Conservation (phyloP, 1,140 invertebrate species). For the Panulirus ornatus region DNA sequence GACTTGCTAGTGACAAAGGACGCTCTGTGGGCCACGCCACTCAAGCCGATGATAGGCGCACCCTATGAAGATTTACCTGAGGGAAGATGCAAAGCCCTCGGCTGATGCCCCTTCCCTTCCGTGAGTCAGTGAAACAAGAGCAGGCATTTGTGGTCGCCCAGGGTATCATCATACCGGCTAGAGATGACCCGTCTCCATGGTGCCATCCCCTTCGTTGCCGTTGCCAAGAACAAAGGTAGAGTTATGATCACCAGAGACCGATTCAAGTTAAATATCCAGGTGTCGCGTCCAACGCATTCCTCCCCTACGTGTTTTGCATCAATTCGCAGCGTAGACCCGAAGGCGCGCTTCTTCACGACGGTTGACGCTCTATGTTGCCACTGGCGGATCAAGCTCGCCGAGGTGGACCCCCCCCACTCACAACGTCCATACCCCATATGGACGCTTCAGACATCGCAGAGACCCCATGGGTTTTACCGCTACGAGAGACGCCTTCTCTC, state of each 20-base stretch:
- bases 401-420: constrained; percentile 30
- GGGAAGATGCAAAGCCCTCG: too few relatives aligned
- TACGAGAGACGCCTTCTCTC: too few relatives aligned
- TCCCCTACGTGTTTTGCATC: constrained; percentile 8
- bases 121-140: constrained; percentile 21
- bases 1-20: too few relatives aligned
- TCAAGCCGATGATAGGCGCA: too few relatives aligned
- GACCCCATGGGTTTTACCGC: not conserved
- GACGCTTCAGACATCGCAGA: not conserved
- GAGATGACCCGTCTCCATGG: constrained; percentile 34
- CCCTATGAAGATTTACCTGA: too few relatives aligned
- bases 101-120: constrained; percentile 20
- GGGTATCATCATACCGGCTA: constrained; percentile 7
- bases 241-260: too few relatives aligned
- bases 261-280: too few relatives aligned
- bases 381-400: constrained; percentile 20
- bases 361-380: not conserved
- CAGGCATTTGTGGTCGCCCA: constrained; percentile 3
- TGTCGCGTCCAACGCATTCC: not conserved
- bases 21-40: too few relatives aligned
- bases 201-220: not conserved
- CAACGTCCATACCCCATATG: constrained; percentile 33
- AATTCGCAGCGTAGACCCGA: not conserved
- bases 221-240: too few relatives aligned
- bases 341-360: too few relatives aligned